Conservation (phyloP, 2,797 vertebrate species). For the Ceyx erithaca region DNA sequence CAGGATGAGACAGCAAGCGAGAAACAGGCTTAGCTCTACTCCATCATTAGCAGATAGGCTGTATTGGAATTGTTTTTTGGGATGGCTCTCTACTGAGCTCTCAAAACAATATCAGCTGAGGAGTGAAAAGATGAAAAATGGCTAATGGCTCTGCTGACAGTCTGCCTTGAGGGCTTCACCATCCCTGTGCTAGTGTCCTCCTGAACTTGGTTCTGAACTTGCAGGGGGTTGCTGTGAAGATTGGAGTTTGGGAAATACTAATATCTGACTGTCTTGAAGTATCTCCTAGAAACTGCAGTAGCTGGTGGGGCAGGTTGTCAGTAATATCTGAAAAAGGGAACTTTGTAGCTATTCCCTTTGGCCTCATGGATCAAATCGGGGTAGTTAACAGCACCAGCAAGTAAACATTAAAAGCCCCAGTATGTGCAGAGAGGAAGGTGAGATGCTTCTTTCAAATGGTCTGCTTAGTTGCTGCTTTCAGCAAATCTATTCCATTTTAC, state of each 20-base stretch:
- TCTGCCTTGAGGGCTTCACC: not conserved
- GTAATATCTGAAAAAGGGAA: not conserved
- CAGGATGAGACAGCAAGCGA: not conserved
- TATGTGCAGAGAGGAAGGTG: not conserved
- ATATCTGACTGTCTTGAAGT: not conserved
- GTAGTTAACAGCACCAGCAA: not conserved
- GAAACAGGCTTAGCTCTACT: not conserved
- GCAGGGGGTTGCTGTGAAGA: not conserved
- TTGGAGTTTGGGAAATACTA: not conserved
- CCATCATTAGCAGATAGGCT: slow-evolving; percentile 15
- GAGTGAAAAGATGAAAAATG: not conserved
- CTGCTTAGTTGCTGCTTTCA: slow-evolving; percentile 32
- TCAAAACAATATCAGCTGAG: not conserved
- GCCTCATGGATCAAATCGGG: not conserved
- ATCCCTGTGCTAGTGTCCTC: not conserved
- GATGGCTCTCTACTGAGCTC: slow-evolving; percentile 24
- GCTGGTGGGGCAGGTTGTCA: not conserved
- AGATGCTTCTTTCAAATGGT: not conserved
- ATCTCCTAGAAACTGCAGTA: not conserved
- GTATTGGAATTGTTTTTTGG: not conserved
- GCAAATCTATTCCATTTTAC: slow-evolving; percentile 26
- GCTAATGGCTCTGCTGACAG: not conserved
- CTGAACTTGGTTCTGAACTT: not conserved
- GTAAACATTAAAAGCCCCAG: not conserved
- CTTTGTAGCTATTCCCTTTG: not conserved